Evolutionary conservation across 2,888 invertebrate genomes (phyloP), one percentile per base, ranked within the genome.

Genomic region (Aleiodes testaceus): DNA sequence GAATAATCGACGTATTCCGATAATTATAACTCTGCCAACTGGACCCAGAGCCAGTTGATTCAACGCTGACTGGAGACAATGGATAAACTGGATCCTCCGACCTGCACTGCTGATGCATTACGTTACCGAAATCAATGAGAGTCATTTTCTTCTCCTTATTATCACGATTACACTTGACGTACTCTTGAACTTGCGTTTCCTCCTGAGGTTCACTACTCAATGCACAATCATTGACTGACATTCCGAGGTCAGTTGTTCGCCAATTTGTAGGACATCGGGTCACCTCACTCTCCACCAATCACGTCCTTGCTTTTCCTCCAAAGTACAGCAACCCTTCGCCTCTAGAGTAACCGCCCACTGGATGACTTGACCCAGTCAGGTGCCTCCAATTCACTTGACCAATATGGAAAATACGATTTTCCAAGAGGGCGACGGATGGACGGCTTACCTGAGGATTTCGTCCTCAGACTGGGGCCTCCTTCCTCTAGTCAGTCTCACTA

Each of bases 181-280:
- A 67, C 49, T 26, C 14, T 44, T 30, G n/a, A 18, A 44, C 47
- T 53, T 59, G 69, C 42, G 11, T 18, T n/a, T 12, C 16, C 45
- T 44, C 14, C 30, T 66, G 74, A 72, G 69, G 75, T 77, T 66
- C 68, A 75, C 77, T 45, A 52, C 53, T 73, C 61, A 73, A 73
- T 53, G 69, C 45, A 20, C 18, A 47, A 18, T 74, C 63, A 47
- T 67, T 71, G 42, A 81, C 80, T 80, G 79, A 78, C 77, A 77
- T 74, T 30, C 66, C 69, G 65, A 42, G 45, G 66, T 67, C 73
- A 59, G 61, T 65, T 70, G 61, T 75, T 72, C 72, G 78, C 72
- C 76, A 78, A 80, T 82, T 80, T 81, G 75, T 79, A 79, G 77
- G 45, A 55, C 36, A 66, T 52, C 66, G 55, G 59, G 75, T 53